A percentile compares a stretch with the other conserved stretches of the same genome.
phyloP scores from a whole-genome alignment of 2,797 vertebrate species.

The Xerus rutilus region DNA sequence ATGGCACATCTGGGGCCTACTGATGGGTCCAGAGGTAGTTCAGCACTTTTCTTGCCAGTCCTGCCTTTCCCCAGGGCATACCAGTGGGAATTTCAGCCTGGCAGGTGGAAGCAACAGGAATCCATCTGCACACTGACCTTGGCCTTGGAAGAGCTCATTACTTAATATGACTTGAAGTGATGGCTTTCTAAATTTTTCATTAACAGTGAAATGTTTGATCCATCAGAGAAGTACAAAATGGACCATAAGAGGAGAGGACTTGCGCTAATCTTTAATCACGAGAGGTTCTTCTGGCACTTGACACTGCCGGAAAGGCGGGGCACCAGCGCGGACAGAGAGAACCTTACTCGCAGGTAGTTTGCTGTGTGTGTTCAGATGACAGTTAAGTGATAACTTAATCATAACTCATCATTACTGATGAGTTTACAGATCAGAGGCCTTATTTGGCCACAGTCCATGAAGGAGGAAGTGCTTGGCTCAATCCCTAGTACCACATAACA shows the following conservation, averaged over 20 bases:
- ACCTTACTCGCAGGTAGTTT: slow-evolving; percentile 90
- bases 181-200: slow-evolving; percentile 44
- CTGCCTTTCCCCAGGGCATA: fast-evolving
- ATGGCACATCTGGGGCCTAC: background rate
- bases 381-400: background rate
- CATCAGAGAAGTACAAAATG: slow-evolving; percentile 94
- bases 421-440: background rate
- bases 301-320: slow-evolving; percentile 88
- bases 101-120: background rate
- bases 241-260: slow-evolving; percentile 91
- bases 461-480: too few species aligned
- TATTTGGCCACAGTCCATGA: too few species aligned
- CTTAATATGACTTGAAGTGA: slow-evolving; percentile 11
- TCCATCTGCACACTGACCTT: fast-evolving
- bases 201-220: slow-evolving; percentile 88
- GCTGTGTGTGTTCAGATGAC: too few species aligned
- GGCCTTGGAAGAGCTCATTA: background rate
- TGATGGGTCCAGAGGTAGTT: background rate
- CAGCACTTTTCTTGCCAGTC: background rate
- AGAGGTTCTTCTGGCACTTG: slow-evolving; percentile 93
- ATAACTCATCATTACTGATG: background rate
- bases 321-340: slow-evolving; percentile 91
- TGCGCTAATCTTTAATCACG: slow-evolving; percentile 97
- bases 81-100: background rate
- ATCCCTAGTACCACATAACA: too few species aligned